Evolutionary conservation across 2,113 vertebrate genomes (phyloP).

Genomic region (Pitta sordida): DNA sequence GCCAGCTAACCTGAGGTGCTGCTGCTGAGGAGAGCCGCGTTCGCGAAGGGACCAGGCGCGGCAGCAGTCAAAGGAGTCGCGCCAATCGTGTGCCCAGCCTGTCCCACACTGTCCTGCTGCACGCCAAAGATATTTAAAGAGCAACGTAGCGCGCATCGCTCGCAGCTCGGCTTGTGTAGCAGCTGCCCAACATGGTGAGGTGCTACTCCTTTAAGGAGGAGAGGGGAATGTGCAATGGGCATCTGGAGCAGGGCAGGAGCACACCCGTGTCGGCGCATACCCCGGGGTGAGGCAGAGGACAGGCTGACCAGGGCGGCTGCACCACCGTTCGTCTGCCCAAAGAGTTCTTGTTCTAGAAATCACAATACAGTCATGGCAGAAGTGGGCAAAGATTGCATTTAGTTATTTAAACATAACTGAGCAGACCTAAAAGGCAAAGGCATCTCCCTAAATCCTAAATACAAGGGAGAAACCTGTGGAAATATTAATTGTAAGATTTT

Average conservation of each 20-base stretch:
- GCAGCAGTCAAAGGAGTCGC: not conserved
- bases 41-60: not conserved
- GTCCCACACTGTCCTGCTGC: not conserved
- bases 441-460: not conserved
- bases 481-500: not conserved
- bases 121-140: not conserved
- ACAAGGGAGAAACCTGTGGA: not conserved
- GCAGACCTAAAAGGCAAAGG: not conserved
- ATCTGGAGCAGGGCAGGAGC: not conserved
- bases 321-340: not conserved
- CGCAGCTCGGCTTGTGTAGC: not conserved
- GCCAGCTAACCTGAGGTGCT: not conserved
- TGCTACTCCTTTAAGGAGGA: not conserved
- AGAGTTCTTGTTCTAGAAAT: not conserved
- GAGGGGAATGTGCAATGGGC: not conserved
- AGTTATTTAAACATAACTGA: rapidly evolving
- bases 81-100: not conserved
- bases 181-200: not conserved
- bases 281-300: not conserved
- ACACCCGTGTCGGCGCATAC: rapidly evolving
- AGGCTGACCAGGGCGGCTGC: not conserved
- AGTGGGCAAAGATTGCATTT: not conserved
- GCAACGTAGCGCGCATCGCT: not conserved
- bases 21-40: no score
- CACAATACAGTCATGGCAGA: not conserved